phyloP scores from a whole-genome alignment of 2,113 vertebrate species.

The Malurus cyaneus region DNA sequence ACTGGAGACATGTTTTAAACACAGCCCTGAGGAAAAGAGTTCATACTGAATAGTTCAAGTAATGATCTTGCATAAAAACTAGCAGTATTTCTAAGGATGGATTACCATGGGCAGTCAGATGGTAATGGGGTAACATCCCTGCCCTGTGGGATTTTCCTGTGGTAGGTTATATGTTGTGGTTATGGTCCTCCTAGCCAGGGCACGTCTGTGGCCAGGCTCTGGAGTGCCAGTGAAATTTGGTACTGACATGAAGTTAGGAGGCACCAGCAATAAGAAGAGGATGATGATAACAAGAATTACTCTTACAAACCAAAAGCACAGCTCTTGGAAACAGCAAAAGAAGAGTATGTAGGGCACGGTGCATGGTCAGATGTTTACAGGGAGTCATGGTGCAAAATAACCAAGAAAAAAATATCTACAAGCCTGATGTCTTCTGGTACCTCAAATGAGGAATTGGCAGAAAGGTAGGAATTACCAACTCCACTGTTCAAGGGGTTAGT shows the following conservation, averaged over 20 bases:
- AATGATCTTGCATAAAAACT: neutral
- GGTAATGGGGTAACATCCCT: neutral
- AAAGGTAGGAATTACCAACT: neutral
- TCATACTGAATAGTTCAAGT: neutral
- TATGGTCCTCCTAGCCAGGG: neutral
- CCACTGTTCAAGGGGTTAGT: neutral
- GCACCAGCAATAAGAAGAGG: neutral
- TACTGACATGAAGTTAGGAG: neutral
- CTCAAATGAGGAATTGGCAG: neutral
- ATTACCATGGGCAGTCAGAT: neutral
- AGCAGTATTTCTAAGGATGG: neutral
- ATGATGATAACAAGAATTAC: neutral
- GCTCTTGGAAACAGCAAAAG: neutral
- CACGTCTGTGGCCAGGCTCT: neutral
- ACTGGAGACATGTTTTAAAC: neutral
- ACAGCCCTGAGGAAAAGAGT: neutral
- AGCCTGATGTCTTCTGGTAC: neutral
- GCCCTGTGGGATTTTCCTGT: neutral
- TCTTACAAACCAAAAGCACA: neutral
- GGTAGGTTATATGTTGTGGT: neutral
- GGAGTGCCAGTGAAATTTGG: neutral
- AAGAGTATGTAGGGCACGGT: neutral
- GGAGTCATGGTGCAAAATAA: neutral
- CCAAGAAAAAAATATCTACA: neutral
- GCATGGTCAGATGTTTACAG: neutral